Percentiles rank a stretch among this genome's conserved stretches.
phyloP scores from a whole-genome alignment of 2,888 invertebrate genomes.

The Palloptera scutellata region DNA sequence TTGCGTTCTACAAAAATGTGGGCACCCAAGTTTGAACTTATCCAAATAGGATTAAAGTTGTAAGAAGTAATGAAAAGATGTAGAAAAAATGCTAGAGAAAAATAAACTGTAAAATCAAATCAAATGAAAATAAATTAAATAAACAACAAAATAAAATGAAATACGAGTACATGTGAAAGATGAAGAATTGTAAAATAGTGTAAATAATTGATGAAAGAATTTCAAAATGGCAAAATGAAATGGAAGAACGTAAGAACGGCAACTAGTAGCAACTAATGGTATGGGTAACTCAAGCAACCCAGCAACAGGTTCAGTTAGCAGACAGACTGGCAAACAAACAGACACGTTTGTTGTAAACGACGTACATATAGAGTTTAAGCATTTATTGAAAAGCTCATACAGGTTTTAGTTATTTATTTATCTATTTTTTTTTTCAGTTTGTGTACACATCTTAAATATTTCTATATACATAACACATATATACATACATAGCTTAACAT shows the following conservation, averaged over 20 bases:
- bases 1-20: background rate
- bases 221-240: background rate
- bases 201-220: background rate
- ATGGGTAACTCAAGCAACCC: no score
- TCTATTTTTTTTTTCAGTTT: no score
- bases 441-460: no score
- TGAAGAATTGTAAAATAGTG: background rate
- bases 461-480: no score
- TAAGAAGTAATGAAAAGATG: conserved; percentile 8
- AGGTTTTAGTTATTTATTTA: no score
- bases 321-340: conserved; percentile 7
- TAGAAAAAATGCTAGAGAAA: conserved; percentile 1
- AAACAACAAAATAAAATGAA: background rate
- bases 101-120: background rate
- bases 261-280: background rate
- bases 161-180: no score
- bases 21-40: background rate
- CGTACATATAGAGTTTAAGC: no score
- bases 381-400: no score
- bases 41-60: conserved; percentile 3
- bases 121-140: no score
- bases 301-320: background rate
- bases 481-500: no score
- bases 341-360: background rate
- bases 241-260: conserved; percentile 17